Evolutionary conservation across 2,888 invertebrate genomes (phyloP).

Genomic region (Schrankia costaestrigalis): DNA sequence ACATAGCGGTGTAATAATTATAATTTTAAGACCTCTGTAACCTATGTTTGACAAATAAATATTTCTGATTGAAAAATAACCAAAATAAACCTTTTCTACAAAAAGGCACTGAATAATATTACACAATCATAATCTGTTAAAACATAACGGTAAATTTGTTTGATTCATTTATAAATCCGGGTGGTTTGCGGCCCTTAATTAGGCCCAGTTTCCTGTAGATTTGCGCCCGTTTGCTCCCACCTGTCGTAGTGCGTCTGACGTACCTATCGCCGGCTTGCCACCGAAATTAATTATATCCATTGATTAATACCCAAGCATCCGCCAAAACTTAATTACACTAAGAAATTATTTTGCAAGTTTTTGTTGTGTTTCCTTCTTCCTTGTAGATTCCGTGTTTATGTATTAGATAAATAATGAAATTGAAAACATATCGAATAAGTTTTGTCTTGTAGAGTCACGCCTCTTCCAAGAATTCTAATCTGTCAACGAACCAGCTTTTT

Average conservation of each 20-base stretch:
- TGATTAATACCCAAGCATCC: slow-evolving; percentile 64
- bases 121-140: slow-evolving; percentile 5
- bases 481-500: too few relatives aligned
- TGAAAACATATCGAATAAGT: too few relatives aligned
- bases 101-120: too few relatives aligned
- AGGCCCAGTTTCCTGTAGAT: slow-evolving; percentile 72
- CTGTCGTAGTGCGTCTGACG: slow-evolving; percentile 69
- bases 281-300: slow-evolving; percentile 72
- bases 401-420: too few relatives aligned
- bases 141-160: slow-evolving; percentile 50
- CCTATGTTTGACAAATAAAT: too few relatives aligned
- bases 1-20: too few relatives aligned
- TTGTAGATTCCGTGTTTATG: too few relatives aligned
- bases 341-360: slow-evolving; percentile 57
- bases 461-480: too few relatives aligned
- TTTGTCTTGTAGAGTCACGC: too few relatives aligned
- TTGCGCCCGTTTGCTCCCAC: slow-evolving; percentile 69
- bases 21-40: too few relatives aligned
- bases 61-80: too few relatives aligned
- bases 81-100: too few relatives aligned
- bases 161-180: slow-evolving; percentile 21
- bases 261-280: slow-evolving; percentile 60
- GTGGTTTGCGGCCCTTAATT: slow-evolving; percentile 48
- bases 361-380: slow-evolving; percentile 19
- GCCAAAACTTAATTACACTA: slow-evolving; percentile 59